Base-by-base conservation (phyloP, 2,797 vertebrate genomes). In the Pseudochirops cupreus region DNA sequence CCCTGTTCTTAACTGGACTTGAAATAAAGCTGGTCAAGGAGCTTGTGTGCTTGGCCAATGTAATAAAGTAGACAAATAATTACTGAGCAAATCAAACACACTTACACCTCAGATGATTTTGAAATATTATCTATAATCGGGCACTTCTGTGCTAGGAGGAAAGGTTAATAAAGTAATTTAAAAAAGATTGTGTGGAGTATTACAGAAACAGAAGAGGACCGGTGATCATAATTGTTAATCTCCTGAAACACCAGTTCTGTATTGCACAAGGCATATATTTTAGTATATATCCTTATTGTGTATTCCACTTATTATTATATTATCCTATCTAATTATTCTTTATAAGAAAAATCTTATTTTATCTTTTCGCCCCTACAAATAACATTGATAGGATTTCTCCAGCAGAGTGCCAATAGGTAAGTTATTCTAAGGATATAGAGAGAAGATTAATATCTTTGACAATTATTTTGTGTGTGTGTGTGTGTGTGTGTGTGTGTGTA, bases 111-210 rank as follows among this genome's bases (percentile, higher is more conserved):
- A 98, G 98, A 98, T 98, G 98, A 99, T 99, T 99, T 98, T 98
- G 98, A 99, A 99, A 99, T 99, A 99, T 99, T 99, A 99, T 99
- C 99, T 99, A 98, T 99, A 99, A 99, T 99, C 98, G 98, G 98
- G 98, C 98, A 99, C 99, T 99, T 99, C 98, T 99, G 98, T 98
- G 99, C 98, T 98, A 98, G 99, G 99, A 99, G 98, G 98, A 99
- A 99, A 99, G 99, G 99, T 99, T 99, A 99, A 99, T 99, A 99
- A 99, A 99, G 99, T 99, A 99, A 99, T 99, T 99, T 99, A 94
- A 98, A 99, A 99, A 99, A 99, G 99, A 99, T 98, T 99, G 99
- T 99, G 98, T 98, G 98, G 98, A 98, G 98, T 98, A 99, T 99
- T 99, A 99, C 96, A 98, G 99, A 99, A 99, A 98, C 98, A 98